These are phyloP conservation scores for Glaucidium brasilianum DNA, from an alignment of 2,113 vertebrate genomes.

Conservation along the genomic window DNA sequence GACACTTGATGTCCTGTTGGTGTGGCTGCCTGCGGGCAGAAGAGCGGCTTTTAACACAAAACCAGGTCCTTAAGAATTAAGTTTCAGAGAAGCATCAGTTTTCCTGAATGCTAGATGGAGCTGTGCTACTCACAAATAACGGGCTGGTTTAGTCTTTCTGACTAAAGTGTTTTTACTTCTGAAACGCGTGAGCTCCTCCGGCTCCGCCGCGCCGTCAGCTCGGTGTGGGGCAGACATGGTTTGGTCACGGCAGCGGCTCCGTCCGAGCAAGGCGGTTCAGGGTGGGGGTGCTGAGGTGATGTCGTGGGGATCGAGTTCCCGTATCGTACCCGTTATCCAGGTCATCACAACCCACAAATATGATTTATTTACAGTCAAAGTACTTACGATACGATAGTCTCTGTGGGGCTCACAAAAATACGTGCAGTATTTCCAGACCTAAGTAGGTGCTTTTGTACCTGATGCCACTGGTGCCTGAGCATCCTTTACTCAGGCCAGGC, in stretches of 20 bases:
- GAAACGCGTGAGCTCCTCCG: neutral
- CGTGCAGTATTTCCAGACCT: fast-evolving
- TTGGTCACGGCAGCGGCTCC: neutral
- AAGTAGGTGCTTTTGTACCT: neutral
- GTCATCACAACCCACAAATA: neutral
- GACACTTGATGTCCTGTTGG: neutral
- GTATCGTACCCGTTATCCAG: neutral
- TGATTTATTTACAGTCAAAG: neutral
- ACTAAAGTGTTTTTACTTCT: neutral
- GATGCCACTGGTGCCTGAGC: neutral
- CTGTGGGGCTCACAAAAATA: neutral
- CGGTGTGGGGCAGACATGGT: fast-evolving
- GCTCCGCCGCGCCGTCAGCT: neutral
- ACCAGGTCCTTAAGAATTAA: neutral
- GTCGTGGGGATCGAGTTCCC: fast-evolving
- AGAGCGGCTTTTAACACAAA: neutral
- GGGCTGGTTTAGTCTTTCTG: neutral
- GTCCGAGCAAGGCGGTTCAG: neutral
- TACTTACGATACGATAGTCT: neutral
- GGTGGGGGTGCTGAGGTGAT: neutral
- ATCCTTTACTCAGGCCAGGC: neutral
- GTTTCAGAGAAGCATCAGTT: neutral
- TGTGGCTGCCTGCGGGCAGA: neutral
- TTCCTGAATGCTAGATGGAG: slow-evolving; percentile 50
- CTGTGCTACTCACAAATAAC: slow-evolving; percentile 30